These are phyloP conservation scores for Wasmannia auropunctata DNA, from an alignment of 1,140 invertebrate genomes.

Conservation along the genomic window DNA sequence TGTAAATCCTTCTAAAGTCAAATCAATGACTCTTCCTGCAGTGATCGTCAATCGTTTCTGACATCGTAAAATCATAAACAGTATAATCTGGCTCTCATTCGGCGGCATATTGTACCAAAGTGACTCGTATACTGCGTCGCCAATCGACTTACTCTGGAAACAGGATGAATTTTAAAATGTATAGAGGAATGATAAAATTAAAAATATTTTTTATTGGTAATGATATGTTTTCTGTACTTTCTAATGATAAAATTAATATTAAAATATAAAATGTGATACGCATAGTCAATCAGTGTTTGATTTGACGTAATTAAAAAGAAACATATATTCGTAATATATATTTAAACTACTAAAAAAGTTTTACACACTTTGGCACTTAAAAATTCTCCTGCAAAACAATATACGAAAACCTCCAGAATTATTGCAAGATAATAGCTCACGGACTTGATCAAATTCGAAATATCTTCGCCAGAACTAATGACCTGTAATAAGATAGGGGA, in stretches of 20 bases:
- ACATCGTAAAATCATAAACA: conserved; percentile 62
- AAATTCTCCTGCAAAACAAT: conserved; percentile 65
- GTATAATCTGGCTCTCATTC: conserved; percentile 35
- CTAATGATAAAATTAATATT: background rate
- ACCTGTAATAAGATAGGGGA: conserved; percentile 1
- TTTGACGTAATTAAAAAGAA: background rate
- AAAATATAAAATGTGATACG: background rate
- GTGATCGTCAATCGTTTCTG: conserved; percentile 65
- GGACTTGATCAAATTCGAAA: conserved; percentile 17
- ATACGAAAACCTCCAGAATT: conserved; percentile 59
- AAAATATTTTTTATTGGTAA: background rate
- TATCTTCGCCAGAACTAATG: background rate
- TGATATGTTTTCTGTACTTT: background rate
- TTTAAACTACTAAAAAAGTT: background rate
- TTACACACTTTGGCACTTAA: conserved; percentile 55
- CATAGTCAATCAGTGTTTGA: background rate
- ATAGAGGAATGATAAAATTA: no score
- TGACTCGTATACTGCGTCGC: conserved; percentile 27
- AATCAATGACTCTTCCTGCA: conserved; percentile 57
- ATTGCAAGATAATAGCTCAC: conserved; percentile 55
- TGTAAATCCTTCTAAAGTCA: conserved; percentile 64
- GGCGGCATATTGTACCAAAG: conserved; percentile 60
- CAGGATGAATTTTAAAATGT: no score
- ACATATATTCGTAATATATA: background rate
- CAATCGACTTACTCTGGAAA: conserved; percentile 53